Evolutionary conservation across 2,797 vertebrate genomes (phyloP).

Genomic region (Peromyscus eremicus): DNA sequence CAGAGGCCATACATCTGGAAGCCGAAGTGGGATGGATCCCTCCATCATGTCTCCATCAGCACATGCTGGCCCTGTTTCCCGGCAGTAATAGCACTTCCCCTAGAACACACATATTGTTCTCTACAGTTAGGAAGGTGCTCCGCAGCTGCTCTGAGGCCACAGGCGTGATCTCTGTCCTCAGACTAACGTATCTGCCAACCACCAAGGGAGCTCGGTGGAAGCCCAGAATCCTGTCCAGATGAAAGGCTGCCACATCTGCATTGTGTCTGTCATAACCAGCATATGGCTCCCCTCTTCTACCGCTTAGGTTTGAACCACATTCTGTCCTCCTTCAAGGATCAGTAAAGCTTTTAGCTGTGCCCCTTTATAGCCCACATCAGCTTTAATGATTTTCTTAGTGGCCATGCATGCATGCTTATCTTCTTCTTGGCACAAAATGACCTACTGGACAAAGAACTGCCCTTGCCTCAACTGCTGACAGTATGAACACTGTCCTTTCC

Average conservation of each 20-base stretch:
- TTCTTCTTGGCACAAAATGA: too few relatives aligned
- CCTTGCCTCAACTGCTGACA: too few relatives aligned
- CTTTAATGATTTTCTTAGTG: constrained; percentile 93
- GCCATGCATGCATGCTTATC: constrained; percentile 92
- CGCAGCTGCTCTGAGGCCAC: constrained; percentile 97
- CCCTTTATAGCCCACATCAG: constrained; percentile 98
- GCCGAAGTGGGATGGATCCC: constrained; percentile 97
- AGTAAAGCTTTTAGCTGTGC: constrained; percentile 98
- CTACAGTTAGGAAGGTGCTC: constrained; percentile 95
- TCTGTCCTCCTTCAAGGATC: constrained; percentile 97
- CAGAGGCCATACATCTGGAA: constrained; percentile 98
- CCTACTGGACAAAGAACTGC: too few relatives aligned
- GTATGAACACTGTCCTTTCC: too few relatives aligned
- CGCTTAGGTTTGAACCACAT: constrained; percentile 99
- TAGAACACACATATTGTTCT: constrained; percentile 99
- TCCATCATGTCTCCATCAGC: constrained; percentile 96
- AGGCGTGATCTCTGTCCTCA: constrained; percentile 96
- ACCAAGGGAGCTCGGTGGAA: constrained; percentile 97
- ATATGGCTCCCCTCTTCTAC: constrained; percentile 98
- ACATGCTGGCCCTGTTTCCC: constrained; percentile 97
- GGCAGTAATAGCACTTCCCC: constrained; percentile 99
- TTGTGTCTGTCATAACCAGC: constrained; percentile 99
- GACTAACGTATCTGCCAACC: constrained; percentile 95
- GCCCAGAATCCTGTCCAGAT: constrained; percentile 98
- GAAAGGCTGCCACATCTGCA: constrained; percentile 98